A percentile compares a stretch with the other conserved stretches of the same genome.
These are phyloP conservation scores for Elaphurus davidianus DNA, from an alignment of 2,113 vertebrate genomes.

Conservation along the genomic window DNA sequence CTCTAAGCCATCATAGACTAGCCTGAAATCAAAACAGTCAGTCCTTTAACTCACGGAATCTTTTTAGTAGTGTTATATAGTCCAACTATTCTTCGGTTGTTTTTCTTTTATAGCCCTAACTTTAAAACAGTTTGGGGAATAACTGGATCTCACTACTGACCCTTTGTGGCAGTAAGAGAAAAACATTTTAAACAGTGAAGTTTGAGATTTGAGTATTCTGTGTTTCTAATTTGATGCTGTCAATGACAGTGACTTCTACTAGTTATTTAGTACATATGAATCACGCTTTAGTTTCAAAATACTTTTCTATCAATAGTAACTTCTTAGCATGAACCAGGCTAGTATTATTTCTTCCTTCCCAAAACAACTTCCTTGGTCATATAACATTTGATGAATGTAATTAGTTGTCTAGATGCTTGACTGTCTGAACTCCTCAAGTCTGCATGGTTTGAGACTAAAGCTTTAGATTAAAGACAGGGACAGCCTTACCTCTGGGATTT, in stretches of 20 bases:
- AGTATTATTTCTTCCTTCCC: conserved; percentile 50
- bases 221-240: conserved; percentile 62
- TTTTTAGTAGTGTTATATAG: not conserved
- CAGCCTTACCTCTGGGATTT: not conserved
- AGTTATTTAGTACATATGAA: conserved; percentile 69
- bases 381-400: conserved; percentile 4
- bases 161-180: conserved; percentile 25
- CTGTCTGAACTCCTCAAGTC: not conserved
- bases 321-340: conserved; percentile 59
- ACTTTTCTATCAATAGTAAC: conserved; percentile 70
- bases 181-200: conserved; percentile 9
- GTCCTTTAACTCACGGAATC: not conserved
- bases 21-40: not conserved
- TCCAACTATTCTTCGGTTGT: not conserved
- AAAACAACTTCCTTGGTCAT: conserved; percentile 26
- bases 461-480: not conserved
- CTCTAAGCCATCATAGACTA: not conserved
- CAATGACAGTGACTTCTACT: conserved; percentile 43
- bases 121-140: not conserved
- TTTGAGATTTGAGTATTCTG: conserved; percentile 34
- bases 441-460: not conserved
- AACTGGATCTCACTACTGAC: conserved; percentile 44
- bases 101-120: not conserved
- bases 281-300: conserved; percentile 72
- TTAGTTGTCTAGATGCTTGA: conserved; percentile 8